phyloP scores from a whole-genome alignment of 2,797 vertebrate genomes.

The Tokudaia muenninki region DNA sequence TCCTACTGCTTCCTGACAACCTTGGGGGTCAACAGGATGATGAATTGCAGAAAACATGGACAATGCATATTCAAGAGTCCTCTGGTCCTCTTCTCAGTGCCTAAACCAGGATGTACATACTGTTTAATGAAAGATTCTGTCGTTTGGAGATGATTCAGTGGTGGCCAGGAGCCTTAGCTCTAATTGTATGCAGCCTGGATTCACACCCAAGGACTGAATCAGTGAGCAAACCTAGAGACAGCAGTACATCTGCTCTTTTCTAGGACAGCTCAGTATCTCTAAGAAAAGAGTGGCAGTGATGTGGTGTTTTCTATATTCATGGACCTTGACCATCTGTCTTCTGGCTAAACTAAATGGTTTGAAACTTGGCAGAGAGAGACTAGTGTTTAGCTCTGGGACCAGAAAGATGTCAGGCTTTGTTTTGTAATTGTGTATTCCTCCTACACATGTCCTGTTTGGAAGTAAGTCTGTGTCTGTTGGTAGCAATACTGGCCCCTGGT shows the following conservation, averaged over 20 bases:
- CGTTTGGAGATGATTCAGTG: background rate
- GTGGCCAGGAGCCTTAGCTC: slow-evolving; percentile 16
- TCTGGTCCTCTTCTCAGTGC: background rate
- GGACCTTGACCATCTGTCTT: background rate
- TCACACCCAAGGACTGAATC: background rate
- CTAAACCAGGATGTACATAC: background rate
- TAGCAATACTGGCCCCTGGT: background rate
- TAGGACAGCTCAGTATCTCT: background rate
- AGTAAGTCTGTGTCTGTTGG: background rate
- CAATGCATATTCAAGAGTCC: background rate
- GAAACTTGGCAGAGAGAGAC: slow-evolving; percentile 4
- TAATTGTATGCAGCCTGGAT: background rate
- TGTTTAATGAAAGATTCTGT: background rate
- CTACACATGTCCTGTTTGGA: background rate
- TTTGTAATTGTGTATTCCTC: too few relatives aligned
- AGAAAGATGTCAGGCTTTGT: background rate
- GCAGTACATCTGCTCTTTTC: background rate
- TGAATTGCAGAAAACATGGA: background rate
- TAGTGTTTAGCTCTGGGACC: background rate
- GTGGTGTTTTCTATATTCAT: background rate
- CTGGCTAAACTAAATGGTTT: slow-evolving; percentile 49
- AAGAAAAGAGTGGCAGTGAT: background rate
- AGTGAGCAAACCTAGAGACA: background rate
- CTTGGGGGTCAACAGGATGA: background rate
- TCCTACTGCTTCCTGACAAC: background rate